These are phyloP conservation scores for Bombus superbus DNA, from an alignment of 1,140 invertebrate species.

Conservation along the genomic window DNA sequence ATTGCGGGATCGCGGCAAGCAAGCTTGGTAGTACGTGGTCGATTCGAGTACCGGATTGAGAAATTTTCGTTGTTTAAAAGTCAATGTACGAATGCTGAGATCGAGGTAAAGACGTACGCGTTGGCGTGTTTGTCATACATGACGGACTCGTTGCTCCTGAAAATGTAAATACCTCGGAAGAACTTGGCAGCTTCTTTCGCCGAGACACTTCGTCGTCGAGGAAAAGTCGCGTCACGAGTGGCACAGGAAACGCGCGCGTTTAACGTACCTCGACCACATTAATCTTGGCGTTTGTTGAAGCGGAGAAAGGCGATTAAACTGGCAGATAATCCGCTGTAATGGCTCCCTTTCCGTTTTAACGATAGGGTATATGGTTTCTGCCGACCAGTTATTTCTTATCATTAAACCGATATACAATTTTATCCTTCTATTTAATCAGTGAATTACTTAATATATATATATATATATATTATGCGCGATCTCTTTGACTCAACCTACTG, in stretches of 20 bases:
- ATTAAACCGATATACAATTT: not conserved
- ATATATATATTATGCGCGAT: not conserved
- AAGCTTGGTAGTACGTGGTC: too few relatives aligned
- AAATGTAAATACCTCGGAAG: constrained; percentile 12
- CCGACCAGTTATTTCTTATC: constrained; percentile 4
- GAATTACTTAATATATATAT: not conserved
- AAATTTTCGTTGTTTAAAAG: not conserved
- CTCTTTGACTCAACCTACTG: not conserved
- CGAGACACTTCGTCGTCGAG: constrained; percentile 7
- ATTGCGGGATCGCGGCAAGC: too few relatives aligned
- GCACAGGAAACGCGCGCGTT: constrained; percentile 44
- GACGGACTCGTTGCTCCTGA: constrained; percentile 31
- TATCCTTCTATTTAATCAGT: not conserved
- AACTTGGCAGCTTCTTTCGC: constrained; percentile 34
- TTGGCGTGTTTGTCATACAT: not conserved
- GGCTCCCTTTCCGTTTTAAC: constrained; percentile 25
- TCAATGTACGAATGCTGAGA: not conserved
- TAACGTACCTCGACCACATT: constrained; percentile 32
- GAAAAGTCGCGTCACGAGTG: constrained; percentile 22
- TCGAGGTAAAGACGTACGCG: too few relatives aligned
- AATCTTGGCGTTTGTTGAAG: constrained; percentile 51
- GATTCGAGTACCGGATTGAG: not conserved
- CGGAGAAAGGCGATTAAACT: constrained; percentile 32
- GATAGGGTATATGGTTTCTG: not conserved
- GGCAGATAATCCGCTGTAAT: constrained; percentile 33